Evolutionary conservation across 2,888 invertebrate species (phyloP), one percentile per base, ranked within the genome.

Genomic region (Agrotis exclamationis): DNA sequence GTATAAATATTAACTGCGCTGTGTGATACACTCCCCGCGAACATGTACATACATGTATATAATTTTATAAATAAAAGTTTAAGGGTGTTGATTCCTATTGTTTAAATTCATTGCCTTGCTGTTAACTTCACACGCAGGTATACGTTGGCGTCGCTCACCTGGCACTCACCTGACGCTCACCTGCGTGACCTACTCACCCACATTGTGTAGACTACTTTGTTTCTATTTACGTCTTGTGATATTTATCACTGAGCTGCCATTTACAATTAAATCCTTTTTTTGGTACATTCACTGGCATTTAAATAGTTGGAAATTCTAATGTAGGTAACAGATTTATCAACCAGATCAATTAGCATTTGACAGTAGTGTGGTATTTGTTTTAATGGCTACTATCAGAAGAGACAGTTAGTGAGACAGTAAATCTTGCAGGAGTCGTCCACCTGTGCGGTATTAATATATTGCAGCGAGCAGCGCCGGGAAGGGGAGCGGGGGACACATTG

Each of bases 31-130:
- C 45, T 45, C 47, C 9, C 24, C 13, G 39, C 24, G 39, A 33
- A 51, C 24, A 22, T 84, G 84, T 86, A 86, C 57, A 86, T 83
- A 85, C 24, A 54, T 89, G 89, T 90, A 88, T 84, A 87, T 89
- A 85, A 75, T 90, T 90, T 90, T 90, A 80, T 88, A 89, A 81
- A 84, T 85, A 83, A 79, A 86, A 85, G 83, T 87, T 80, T 87
- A 88, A 88, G 83, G 83, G 82, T 87, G 89, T 89, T 87, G n/a
- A n/a, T 65, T 39, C 5, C 13, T 57, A 18, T 53, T 3, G 57
- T 84, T 84, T 85, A n/a, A 79, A 76, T 84, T 60, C 20, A 20
- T 1, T n/a, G 11, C 11, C 11, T 53, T 28, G 56, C 65, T 47
- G 18, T n/a, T 11, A 14, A 11, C 1, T 64, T 11, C 39, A 39